Conservation (phyloP, 2,113 vertebrate genomes). For the Oplegnathus fasciatus region DNA sequence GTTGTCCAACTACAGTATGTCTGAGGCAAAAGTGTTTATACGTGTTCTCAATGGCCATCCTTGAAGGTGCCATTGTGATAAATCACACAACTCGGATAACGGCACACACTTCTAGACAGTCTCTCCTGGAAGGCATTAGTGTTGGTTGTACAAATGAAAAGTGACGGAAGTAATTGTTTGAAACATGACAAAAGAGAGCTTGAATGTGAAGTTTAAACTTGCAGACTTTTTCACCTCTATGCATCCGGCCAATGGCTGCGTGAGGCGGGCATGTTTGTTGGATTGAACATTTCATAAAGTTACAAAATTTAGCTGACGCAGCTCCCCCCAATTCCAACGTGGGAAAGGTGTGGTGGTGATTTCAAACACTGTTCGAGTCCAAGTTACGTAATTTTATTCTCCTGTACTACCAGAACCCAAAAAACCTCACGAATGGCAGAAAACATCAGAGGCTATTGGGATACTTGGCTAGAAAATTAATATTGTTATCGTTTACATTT, state of each 20-base stretch:
- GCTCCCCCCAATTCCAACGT: no score
- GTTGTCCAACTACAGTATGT: neutral
- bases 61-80: neutral
- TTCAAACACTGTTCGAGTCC: neutral
- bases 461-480: neutral
- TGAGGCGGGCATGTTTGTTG: neutral
- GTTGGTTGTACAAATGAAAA: neutral
- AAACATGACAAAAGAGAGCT: neutral
- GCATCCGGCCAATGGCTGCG: neutral
- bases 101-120: neutral
- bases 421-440: neutral
- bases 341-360: neutral
- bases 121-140: neutral
- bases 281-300: neutral
- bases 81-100: neutral
- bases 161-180: neutral
- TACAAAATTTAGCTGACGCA: neutral
- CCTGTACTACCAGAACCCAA: neutral
- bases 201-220: neutral
- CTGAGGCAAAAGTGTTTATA: neutral
- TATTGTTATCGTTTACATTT: neutral
- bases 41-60: neutral
- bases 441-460: neutral
- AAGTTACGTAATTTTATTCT: neutral
- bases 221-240: neutral